A percentile compares a stretch with the other conserved stretches of the same genome.
Conservation (phyloP, 2,113 vertebrate genomes). For the Nibea albiflora region DNA sequence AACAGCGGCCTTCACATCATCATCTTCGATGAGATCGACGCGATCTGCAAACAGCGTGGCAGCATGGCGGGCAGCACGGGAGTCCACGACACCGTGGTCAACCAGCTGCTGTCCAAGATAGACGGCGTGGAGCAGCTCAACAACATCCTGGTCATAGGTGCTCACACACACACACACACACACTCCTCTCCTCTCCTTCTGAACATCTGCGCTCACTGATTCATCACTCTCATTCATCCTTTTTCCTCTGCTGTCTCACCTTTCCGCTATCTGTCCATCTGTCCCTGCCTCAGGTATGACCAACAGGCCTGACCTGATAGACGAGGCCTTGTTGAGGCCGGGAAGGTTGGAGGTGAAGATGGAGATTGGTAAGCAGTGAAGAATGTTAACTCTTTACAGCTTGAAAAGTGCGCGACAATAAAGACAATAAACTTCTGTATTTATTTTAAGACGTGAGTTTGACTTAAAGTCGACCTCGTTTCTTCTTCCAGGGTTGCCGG, state of each 20-base stretch:
- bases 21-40: slow-evolving; percentile 98
- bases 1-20: slow-evolving; percentile 99
- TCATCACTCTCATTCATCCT: background rate
- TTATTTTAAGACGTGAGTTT: too few relatives aligned
- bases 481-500: slow-evolving; percentile 87
- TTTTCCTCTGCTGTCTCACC: background rate
- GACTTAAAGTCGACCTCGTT: too few relatives aligned
- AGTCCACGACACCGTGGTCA: slow-evolving; percentile 96
- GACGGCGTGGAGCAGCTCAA: slow-evolving; percentile 98
- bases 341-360: slow-evolving; percentile 98
- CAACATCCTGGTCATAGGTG: slow-evolving; percentile 98
- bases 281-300: slow-evolving; percentile 91
- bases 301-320: slow-evolving; percentile 97
- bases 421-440: background rate
- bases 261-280: slow-evolving; percentile 31
- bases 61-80: slow-evolving; percentile 98
- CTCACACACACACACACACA: background rate
- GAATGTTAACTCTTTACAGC: background rate
- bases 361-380: slow-evolving; percentile 91
- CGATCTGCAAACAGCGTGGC: slow-evolving; percentile 98
- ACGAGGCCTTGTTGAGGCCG: slow-evolving; percentile 94
- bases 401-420: background rate
- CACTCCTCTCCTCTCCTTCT: background rate
- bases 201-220: slow-evolving; percentile 24
- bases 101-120: slow-evolving; percentile 97